Base-by-base conservation (phyloP, 2,797 vertebrate genomes). In the Hapalemur alaotrensis region DNA sequence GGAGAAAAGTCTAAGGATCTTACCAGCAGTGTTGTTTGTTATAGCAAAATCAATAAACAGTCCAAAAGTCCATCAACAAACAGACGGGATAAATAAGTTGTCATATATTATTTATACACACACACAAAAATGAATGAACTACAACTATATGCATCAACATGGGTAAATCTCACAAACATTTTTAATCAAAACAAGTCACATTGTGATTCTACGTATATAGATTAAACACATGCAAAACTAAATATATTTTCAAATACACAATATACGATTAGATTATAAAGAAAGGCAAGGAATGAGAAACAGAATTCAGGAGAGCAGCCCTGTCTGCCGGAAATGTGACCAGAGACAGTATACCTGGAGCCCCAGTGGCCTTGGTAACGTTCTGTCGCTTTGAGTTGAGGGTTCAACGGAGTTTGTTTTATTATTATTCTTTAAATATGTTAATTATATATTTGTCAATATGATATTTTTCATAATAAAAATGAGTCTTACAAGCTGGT, bases 121-220 rank as follows among this genome's bases (percentile, higher is more conserved):
- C 9, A 69, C n/a, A 35, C 28, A 18, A 91, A 91, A 76, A 91
- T 76, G 79, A 85, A 28, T 59, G 63, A 92, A 84, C 25, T 54
- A 61, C 54, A 57, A 25, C 54, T 25, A 25, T 20, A 70, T 48
- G 6, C 15, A 43, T 89, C 22, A 63, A 78, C 50, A 79, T 84
- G n/a, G 25, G 41, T 85, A 84, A 54, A 91, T 87, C 12, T 95
- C 67, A n/a, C 48, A 67, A n/a, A 59, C 43, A 41, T 69, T 38
- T 91, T 79, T 87, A 59, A 91, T 83, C 35, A 91, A 90, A 61
- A 46, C 20, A 93, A 96, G 76, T 89, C 72, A 89, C 22, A 67
- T 46, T 83, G 82, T 52, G 23, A 46, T 79, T 83, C 70, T 61
- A 86, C 23, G 23, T 73, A 18, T 69, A 13, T 82, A 91, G 52